phyloP scores from a whole-genome alignment of 2,797 vertebrate species.

The Anguilla marmorata region DNA sequence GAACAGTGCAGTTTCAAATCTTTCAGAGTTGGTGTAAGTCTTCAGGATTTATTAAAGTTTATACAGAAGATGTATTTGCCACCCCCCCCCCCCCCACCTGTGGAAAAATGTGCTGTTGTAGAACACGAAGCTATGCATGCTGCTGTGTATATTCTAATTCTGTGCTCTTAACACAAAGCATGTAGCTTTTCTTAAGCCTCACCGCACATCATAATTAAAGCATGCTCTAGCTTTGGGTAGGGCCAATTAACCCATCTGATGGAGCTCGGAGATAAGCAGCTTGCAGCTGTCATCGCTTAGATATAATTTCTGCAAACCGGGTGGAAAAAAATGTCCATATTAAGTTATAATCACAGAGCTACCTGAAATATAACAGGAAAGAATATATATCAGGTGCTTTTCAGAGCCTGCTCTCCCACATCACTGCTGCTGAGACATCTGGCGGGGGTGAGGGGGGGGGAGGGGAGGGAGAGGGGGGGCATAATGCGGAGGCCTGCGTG shows the following conservation, averaged over 20 bases:
- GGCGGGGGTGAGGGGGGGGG: too few species aligned
- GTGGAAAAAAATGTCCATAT: not conserved
- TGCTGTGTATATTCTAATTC: not conserved
- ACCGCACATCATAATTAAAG: not conserved
- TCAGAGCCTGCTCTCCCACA: not conserved
- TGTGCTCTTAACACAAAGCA: not conserved
- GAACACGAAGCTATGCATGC: not conserved
- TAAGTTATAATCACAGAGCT: not conserved
- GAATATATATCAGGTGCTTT: not conserved
- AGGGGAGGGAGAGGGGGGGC: too few species aligned
- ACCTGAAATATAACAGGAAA: not conserved
- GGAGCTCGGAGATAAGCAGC: not conserved
- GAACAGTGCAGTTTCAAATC: not conserved
- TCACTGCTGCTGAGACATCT: not conserved
- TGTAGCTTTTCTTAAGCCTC: not conserved
- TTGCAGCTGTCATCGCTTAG: not conserved
- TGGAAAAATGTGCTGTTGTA: not conserved
- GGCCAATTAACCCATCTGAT: not conserved
- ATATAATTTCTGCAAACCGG: not conserved
- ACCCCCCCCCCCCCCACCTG: not conserved
- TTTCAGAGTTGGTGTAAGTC: not conserved
- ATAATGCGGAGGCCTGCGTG: too few species aligned
- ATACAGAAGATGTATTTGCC: not conserved
- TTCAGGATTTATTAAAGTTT: not conserved
- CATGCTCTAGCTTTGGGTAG: not conserved